These are phyloP conservation scores for Bombus superbus DNA, from an alignment of 1,140 invertebrate genomes.

Conservation along the genomic window DNA sequence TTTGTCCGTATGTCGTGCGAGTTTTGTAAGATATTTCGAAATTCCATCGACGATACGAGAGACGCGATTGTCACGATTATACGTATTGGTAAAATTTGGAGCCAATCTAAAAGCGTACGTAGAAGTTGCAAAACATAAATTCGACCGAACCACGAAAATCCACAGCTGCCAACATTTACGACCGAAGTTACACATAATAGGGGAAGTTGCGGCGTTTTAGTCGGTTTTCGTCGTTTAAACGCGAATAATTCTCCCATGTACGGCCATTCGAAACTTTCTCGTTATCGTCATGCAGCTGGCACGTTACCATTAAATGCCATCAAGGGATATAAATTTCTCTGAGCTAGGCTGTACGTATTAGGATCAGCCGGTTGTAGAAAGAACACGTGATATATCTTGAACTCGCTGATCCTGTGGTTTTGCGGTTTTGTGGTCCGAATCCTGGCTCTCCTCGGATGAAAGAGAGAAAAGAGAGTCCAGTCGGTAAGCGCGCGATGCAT, in stretches of 20 bases:
- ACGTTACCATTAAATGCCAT: neutral
- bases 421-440: slow-evolving; percentile 52
- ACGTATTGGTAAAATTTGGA: too few species aligned
- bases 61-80: too few species aligned
- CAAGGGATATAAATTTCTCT: slow-evolving; percentile 26
- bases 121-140: too few species aligned
- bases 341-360: slow-evolving; percentile 1
- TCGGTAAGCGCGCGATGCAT: slow-evolving; percentile 58
- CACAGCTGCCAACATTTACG: too few species aligned
- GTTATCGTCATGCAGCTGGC: too few species aligned
- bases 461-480: slow-evolving; percentile 23
- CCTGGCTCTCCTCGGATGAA: neutral
- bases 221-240: neutral
- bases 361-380: slow-evolving; percentile 14
- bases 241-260: neutral
- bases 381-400: slow-evolving; percentile 44
- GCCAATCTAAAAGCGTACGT: too few species aligned
- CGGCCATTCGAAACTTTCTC: too few species aligned
- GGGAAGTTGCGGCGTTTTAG: neutral
- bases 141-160: too few species aligned
- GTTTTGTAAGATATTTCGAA: too few species aligned
- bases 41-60: too few species aligned
- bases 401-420: slow-evolving; percentile 34
- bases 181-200: too few species aligned
- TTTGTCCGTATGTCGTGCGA: neutral